Percentiles rank a stretch among this genome's conserved stretches.
Evolutionary conservation across 2,888 invertebrate species (phyloP).

Genomic region (Dichetophora obliterata): DNA sequence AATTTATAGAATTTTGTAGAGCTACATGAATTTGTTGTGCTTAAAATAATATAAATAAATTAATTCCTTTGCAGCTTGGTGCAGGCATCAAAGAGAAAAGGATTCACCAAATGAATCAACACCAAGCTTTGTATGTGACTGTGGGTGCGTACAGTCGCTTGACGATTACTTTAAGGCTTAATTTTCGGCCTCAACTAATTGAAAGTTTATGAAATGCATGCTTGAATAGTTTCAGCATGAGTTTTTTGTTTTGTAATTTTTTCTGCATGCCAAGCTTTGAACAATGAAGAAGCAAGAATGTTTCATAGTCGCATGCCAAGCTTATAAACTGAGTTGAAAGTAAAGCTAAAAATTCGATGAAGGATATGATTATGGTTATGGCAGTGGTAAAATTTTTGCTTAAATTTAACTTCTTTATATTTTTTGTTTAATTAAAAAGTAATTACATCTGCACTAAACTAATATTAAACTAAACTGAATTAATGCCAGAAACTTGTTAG

Average conservation of each 20-base stretch:
- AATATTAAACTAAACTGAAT: not conserved
- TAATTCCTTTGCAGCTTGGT: conserved; percentile 52
- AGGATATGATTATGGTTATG: no score
- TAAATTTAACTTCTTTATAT: no score
- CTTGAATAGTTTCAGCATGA: not conserved
- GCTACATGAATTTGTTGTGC: conserved; percentile 65
- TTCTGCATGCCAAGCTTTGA: no score
- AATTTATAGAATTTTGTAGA: conserved; percentile 48
- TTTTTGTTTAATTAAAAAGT: no score
- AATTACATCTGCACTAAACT: no score
- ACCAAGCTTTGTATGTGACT: conserved; percentile 37
- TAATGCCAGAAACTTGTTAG: not conserved
- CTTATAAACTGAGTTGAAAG: no score
- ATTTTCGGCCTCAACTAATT: conserved; percentile 64
- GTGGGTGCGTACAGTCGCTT: not conserved
- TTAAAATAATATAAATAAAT: conserved; percentile 63
- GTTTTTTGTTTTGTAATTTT: not conserved
- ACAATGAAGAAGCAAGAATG: no score
- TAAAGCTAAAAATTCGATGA: no score
- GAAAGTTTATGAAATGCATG: conserved; percentile 63
- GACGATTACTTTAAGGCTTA: conserved; percentile 8
- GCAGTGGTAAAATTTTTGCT: no score
- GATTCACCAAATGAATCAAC: conserved; percentile 46
- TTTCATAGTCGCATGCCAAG: no score
- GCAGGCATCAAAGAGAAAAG: conserved; percentile 25